These are phyloP conservation scores for Pseudomyrmex concolor DNA, from an alignment of 1,140 invertebrate genomes.

Conservation along the genomic window DNA sequence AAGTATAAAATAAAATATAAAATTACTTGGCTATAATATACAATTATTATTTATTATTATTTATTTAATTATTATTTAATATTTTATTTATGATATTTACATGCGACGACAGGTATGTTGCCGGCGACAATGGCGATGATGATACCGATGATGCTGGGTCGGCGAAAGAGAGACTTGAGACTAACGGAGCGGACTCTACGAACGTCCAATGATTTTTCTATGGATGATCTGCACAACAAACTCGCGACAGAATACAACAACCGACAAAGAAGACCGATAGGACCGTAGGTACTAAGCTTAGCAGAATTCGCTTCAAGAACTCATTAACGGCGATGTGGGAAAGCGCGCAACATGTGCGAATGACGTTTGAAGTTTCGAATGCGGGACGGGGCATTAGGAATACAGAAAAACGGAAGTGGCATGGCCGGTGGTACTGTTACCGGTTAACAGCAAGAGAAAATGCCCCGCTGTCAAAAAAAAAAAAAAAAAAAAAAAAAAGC, in stretches of 20 bases:
- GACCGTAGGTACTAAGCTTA: slow-evolving; percentile 30
- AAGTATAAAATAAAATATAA: no score
- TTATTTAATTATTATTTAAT: background rate
- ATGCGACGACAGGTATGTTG: slow-evolving; percentile 86
- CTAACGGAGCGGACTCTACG: background rate
- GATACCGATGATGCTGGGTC: slow-evolving; percentile 90
- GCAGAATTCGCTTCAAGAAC: slow-evolving; percentile 6
- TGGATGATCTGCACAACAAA: slow-evolving; percentile 6
- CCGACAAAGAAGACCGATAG: slow-evolving; percentile 38
- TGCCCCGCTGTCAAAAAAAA: no score
- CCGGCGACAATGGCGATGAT: slow-evolving; percentile 92
- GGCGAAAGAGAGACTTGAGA: slow-evolving; percentile 81
- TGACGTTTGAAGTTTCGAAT: background rate
- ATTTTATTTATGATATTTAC: background rate
- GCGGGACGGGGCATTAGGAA: background rate
- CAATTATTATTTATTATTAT: background rate
- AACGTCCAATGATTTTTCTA: background rate
- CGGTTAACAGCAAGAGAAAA: no score
- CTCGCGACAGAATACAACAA: slow-evolving; percentile 6
- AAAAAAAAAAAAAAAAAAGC: no score
- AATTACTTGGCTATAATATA: background rate
- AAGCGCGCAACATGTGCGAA: background rate
- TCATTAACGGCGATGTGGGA: background rate
- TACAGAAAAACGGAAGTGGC: background rate
- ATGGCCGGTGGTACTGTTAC: background rate